Base-by-base conservation (phyloP, 2,113 vertebrate genomes). In the Xiphorhynchus elegans region DNA sequence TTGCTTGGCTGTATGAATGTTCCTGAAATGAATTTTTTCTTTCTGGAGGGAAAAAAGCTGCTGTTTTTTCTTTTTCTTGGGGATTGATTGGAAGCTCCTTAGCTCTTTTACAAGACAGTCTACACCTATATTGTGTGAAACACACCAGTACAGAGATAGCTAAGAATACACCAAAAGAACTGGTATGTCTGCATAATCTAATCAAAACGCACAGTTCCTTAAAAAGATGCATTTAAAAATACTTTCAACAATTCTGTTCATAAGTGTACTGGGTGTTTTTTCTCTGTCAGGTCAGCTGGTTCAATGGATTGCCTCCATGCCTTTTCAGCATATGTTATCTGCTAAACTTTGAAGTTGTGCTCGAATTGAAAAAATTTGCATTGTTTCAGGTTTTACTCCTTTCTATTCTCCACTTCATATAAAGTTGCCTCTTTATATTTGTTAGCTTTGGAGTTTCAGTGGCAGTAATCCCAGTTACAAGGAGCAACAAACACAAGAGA, bases 41-140 rank as follows among this genome's bases (percentile, higher is more conserved):
- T 76, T n/a, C 13, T 47, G 10, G 16, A 5, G 16, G 2, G 2
- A 8, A 1, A 11, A 25, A 18, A 31, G 13, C 40, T 1, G 4
- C 17, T 58, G 9, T 1, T 37, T 94, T 63, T 86, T 20, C 5
- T 66, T 35, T 12, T 50, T 63, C 23, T 63, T 50, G 15, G 29
- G 31, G 3, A 13, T 69, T 58, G 21, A 62, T 40, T 83, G 39
- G 40, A 67, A 87, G 17, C 12, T 77, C 6, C 5, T 63, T 50
- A 55, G 28, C 40, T 77, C 55, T 88, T 89, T 37, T 35, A 49
- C 20, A 58, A 62, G 63, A 53, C 3, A 17, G 6, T 16, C 3
- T 56, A 21, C 15, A 15, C 13, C 39, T 79, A 1, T 35, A 1
- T 49, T 85, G 12, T 60, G 19, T 83, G 50, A 73, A 86, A 66